phyloP scores from a whole-genome alignment of 2,888 invertebrate genomes.

The Anagyrus pseudococci region DNA sequence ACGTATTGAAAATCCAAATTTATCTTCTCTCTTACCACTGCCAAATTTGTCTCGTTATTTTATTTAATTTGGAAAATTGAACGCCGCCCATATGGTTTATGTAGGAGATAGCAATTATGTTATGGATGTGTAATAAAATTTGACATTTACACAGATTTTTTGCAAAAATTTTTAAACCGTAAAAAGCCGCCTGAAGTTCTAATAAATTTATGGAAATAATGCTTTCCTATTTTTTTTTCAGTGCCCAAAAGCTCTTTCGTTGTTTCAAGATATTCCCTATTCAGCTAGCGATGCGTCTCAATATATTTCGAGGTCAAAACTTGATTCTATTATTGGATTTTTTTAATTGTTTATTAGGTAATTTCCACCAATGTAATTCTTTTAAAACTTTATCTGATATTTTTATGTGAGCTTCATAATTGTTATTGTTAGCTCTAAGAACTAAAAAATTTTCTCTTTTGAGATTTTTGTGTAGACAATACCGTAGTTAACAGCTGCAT shows the following conservation, averaged over 20 bases:
- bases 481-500: neutral
- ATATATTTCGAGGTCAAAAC: neutral
- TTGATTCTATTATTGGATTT: too few species aligned
- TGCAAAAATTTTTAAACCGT: neutral
- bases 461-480: too few species aligned
- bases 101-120: neutral
- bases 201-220: neutral
- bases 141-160: neutral
- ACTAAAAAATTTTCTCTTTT: too few species aligned
- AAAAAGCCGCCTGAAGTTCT: neutral
- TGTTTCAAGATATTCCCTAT: neutral
- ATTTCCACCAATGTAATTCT: too few species aligned
- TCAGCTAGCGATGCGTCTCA: neutral
- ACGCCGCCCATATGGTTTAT: neutral
- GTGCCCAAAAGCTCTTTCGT: neutral
- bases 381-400: too few species aligned
- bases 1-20: neutral
- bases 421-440: too few species aligned
- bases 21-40: neutral
- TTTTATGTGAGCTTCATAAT: too few species aligned
- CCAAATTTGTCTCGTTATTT: neutral
- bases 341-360: too few species aligned
- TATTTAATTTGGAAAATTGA: neutral
- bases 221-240: neutral
- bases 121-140: neutral